These are phyloP conservation scores for Chinchilla lanigera DNA, from an alignment of 2,113 vertebrate species.

Conservation along the genomic window DNA sequence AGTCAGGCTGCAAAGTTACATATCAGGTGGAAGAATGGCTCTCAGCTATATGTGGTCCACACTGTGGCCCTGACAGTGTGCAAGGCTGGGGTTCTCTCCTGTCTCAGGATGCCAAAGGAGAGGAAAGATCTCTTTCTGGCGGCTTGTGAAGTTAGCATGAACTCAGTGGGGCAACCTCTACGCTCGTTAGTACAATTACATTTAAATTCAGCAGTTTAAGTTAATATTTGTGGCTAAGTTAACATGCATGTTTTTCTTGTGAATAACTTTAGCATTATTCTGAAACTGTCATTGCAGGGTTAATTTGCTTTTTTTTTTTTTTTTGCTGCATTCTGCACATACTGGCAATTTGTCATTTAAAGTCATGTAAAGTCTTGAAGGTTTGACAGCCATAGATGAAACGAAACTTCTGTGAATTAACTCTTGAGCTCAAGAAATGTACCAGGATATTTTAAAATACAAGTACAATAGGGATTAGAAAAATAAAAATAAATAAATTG, in stretches of 20 bases:
- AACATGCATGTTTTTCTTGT: not conserved
- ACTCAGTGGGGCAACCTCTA: not conserved
- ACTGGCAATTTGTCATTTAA: not conserved
- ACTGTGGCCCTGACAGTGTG: not conserved
- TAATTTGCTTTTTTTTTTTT: not conserved
- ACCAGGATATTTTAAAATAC: not conserved
- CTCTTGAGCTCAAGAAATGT: not conserved
- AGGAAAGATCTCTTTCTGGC: not conserved
- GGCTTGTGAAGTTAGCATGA: not conserved
- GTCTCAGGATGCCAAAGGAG: not conserved
- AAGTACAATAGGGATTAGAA: not conserved
- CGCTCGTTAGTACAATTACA: not conserved
- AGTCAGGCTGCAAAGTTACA: not conserved
- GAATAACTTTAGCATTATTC: not conserved
- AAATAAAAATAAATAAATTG: not conserved
- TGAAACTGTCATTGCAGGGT: not conserved
- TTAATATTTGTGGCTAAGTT: not conserved
- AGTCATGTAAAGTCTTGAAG: not conserved
- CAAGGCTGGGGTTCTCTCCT: not conserved
- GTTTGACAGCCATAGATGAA: not conserved
- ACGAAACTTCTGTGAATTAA: not conserved
- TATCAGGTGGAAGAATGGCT: not conserved
- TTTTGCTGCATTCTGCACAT: not conserved
- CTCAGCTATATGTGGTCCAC: not conserved
- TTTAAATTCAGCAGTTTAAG: not conserved